A percentile compares a stretch with the other conserved stretches of the same genome.
phyloP scores from a whole-genome alignment of 2,797 vertebrate genomes.

The Mycteria americana region DNA sequence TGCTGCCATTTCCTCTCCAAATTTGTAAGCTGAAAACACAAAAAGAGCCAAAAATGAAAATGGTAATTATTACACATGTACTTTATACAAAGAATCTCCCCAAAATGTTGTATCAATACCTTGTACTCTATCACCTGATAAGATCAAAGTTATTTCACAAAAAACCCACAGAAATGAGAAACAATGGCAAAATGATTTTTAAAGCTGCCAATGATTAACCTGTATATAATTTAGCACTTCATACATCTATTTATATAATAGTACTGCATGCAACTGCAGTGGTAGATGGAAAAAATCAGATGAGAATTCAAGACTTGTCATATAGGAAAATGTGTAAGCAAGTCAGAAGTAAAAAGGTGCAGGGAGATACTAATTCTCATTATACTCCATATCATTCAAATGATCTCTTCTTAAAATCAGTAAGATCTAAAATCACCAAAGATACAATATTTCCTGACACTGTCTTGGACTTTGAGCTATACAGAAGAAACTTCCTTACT shows the following conservation, averaged over 20 bases:
- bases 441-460: slow-evolving; percentile 64
- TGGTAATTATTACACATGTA: not conserved
- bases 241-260: not conserved
- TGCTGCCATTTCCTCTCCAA: slow-evolving; percentile 98
- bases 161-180: not conserved
- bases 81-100: not conserved
- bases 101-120: not conserved
- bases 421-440: slow-evolving; percentile 49
- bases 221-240: not conserved
- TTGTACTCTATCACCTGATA: not conserved
- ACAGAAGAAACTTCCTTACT: slow-evolving; percentile 77
- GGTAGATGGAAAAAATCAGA: not conserved
- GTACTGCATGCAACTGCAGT: not conserved
- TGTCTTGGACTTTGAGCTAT: slow-evolving; percentile 61
- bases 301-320: not conserved
- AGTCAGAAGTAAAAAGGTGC: not conserved
- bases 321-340: not conserved
- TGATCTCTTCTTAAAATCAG: slow-evolving; percentile 51
- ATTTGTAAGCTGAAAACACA: slow-evolving; percentile 87
- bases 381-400: not conserved
- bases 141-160: not conserved
- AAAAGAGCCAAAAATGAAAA: slow-evolving; percentile 19
- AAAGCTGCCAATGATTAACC: not conserved
- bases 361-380: not conserved
- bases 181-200: not conserved